Conservation (phyloP, 1,140 invertebrate genomes). For the Delia radicum region DNA sequence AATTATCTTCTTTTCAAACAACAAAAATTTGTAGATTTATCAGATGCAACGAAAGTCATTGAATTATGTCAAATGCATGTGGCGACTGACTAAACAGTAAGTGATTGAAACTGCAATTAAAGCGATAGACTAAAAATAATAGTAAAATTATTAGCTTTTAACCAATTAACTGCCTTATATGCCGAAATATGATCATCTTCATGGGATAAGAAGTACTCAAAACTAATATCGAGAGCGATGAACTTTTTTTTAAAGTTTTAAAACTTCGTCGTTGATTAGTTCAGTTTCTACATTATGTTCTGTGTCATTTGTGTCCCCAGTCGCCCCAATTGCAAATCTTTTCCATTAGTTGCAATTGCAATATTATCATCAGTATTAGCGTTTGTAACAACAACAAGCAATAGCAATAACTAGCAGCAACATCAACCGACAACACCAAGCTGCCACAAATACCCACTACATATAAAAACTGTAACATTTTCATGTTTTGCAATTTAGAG, state of each 20-base stretch:
- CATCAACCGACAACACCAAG: background rate
- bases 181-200: too few relatives aligned
- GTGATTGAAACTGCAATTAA: too few relatives aligned
- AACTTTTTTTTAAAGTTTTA: too few relatives aligned
- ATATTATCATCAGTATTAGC: background rate
- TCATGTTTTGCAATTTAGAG: constrained; percentile 10
- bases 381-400: background rate
- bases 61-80: background rate
- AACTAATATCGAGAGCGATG: too few relatives aligned
- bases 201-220: too few relatives aligned
- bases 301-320: too few relatives aligned
- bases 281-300: too few relatives aligned
- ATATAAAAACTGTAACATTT: constrained; percentile 14
- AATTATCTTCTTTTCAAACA: background rate
- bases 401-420: background rate
- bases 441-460: background rate
- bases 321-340: too few relatives aligned
- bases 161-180: too few relatives aligned
- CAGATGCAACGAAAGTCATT: background rate
- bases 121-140: too few relatives aligned
- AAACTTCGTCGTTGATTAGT: too few relatives aligned
- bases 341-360: background rate
- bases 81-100: background rate
- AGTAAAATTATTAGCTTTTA: too few relatives aligned
- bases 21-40: background rate